Evolutionary conservation across 2,113 vertebrate genomes (phyloP), one percentile per base, ranked within the genome.

Genomic region (Channa maculata): DNA sequence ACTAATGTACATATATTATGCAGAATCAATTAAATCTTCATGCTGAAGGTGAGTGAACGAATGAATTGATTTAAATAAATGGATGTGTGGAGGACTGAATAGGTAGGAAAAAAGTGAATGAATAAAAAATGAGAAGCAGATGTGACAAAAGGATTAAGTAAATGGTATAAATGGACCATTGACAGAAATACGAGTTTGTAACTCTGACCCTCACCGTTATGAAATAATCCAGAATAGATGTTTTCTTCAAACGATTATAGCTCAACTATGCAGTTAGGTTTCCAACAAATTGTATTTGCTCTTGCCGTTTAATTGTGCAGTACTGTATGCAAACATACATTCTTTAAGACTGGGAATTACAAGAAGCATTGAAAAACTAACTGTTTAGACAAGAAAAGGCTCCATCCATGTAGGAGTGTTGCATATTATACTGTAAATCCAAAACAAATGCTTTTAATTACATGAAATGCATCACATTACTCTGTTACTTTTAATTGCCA

Each of bases 21-120:
- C 53, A 51, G 0, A 61, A 54, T 73, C 50, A 70, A 77, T 73
- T 52, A 66, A 34, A 13, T 51, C 59, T 48, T 74, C 66, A 34
- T 38, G 45, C 60, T 24, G 7, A 24, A 41, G 48, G 6, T 49
- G 58, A 45, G 49, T 44, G 15, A 45, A 46, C 51, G 1, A 76
- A 46, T 51, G 1, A 76, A 41, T 65, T 33, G 0, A 45, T 48
- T 41, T 15, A 15, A 65, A 37, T 46, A 15, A 65, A 43, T 46
- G 36, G 41, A 75, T 41, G 54, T 15, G 33, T 45, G 34, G 12
- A 49, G 49, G n/a, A 36, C 33, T 24, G 33, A 8, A 10, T 11
- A 62, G 44, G 2, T 3, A 43, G 11, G 0, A 1, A 12, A 36
- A 11, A 12, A 7, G 2, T 8, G 12, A 15, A 49, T 39, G 36